Evolutionary conservation across 2,113 vertebrate genomes (phyloP).

Genomic region (Dipodomys ordii): DNA sequence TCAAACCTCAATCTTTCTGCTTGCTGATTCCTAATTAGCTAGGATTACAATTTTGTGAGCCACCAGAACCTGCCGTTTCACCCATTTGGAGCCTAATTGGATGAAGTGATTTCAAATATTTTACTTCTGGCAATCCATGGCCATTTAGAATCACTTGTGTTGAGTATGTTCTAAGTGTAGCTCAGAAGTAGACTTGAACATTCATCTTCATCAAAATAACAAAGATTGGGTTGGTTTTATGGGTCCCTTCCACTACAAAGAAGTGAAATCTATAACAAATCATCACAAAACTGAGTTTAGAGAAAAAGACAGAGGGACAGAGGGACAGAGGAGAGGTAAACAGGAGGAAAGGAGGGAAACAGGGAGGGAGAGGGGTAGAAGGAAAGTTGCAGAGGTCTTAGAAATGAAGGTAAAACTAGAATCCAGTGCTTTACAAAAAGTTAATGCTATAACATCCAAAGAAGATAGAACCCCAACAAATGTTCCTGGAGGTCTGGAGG

Average conservation of each 20-base stretch:
- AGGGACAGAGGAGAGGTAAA: no score
- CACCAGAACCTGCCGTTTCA: background rate
- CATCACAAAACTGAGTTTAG: background rate
- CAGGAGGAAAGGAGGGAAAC: no score
- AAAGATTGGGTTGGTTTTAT: background rate
- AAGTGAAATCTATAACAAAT: background rate
- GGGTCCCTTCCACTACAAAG: background rate
- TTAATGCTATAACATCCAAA: background rate
- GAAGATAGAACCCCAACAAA: background rate
- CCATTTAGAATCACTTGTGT: background rate
- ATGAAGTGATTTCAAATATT: background rate
- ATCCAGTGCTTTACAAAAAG: background rate
- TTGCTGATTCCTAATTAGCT: no score
- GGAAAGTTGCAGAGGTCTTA: no score
- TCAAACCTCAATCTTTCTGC: no score
- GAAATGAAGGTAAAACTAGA: background rate
- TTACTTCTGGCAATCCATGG: background rate
- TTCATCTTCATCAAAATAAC: slow-evolving; percentile 4
- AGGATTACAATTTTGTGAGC: no score
- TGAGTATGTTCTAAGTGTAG: background rate
- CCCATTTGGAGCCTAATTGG: background rate
- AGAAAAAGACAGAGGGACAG: background rate
- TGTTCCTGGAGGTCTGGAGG: background rate
- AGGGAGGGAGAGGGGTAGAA: no score
- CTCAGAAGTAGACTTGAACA: background rate